These are phyloP conservation scores for Prionailurus bengalensis DNA, from an alignment of 2,113 vertebrate species.

Conservation along the genomic window DNA sequence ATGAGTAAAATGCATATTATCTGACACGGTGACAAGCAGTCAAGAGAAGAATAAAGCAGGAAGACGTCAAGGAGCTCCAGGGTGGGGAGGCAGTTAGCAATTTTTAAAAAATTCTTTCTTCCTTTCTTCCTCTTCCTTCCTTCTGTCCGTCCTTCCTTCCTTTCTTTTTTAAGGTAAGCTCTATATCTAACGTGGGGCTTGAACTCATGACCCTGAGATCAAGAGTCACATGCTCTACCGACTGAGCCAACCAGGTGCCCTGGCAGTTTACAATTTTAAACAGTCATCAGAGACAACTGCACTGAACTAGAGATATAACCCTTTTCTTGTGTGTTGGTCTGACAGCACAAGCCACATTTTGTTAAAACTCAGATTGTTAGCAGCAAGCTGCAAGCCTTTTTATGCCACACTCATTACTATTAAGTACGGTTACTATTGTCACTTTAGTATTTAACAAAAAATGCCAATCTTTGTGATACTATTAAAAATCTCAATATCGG, in stretches of 20 bases:
- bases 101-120: not conserved
- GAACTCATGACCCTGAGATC: not conserved
- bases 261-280: not conserved
- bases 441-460: not conserved
- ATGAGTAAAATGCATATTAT: not conserved
- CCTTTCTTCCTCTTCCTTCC: not conserved
- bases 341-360: not conserved
- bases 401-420: not conserved
- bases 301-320: not conserved
- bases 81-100: not conserved
- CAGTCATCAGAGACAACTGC: not conserved
- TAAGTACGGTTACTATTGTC: not conserved
- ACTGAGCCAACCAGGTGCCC: not conserved
- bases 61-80: not conserved
- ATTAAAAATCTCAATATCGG: not conserved
- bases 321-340: not conserved
- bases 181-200: not conserved
- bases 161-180: not conserved
- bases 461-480: not conserved
- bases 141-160: not conserved
- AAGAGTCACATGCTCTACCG: not conserved
- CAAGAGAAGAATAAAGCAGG: not conserved
- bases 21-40: not conserved
- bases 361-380: not conserved
- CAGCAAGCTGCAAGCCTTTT: not conserved